Evolutionary conservation across 2,113 vertebrate species (phyloP), one percentile per base, ranked within the genome.

Genomic region (Aramus guarauna): DNA sequence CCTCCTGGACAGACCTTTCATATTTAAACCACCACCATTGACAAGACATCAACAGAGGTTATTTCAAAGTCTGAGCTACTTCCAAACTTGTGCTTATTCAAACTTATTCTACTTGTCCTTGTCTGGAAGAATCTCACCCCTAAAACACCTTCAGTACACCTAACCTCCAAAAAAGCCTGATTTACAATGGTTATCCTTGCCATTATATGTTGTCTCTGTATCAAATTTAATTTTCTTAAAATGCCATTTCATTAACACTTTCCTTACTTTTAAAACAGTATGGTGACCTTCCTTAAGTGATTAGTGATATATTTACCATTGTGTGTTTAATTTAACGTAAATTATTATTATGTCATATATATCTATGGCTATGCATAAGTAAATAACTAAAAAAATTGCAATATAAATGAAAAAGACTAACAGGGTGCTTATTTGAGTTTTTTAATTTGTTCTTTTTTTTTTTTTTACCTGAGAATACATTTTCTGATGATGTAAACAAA

Each of bases 341-440:
- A 82, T 82, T 60, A 59, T 53, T 81, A 68, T 17, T 56, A 41
- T 21, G 16, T 87, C 1, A 43, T 71, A 21, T 43, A 83, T 23
- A 5, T 30, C 5, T 41, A 75, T 48, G 45, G 13, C 9, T 69
- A 47, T 63, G 27, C 20, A 60, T 6, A 78, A 56, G 11, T 47
- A 58, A 3, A 1, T 48, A 36, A 52, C 18, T 29, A 5, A 60
- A 77, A 69, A 72, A 62, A 15, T 2, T 12, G 24, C 7, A n/a
- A n/a, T n/a, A n/a, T n/a, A 15, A 78, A 52, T n/a, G 63, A 84
- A 75, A 74, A 12, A 4, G 10, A 84, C 24, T 60, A 36, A 74
- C 79, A 52, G 3, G 1, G 4, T 37, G 55, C 64, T 68, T n/a
- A 3, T 67, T 36, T 56, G 4, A 2, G 4, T 13, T 2, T 17